Conservation (phyloP, 2,797 vertebrate genomes). For the Thaleichthys pacificus region DNA sequence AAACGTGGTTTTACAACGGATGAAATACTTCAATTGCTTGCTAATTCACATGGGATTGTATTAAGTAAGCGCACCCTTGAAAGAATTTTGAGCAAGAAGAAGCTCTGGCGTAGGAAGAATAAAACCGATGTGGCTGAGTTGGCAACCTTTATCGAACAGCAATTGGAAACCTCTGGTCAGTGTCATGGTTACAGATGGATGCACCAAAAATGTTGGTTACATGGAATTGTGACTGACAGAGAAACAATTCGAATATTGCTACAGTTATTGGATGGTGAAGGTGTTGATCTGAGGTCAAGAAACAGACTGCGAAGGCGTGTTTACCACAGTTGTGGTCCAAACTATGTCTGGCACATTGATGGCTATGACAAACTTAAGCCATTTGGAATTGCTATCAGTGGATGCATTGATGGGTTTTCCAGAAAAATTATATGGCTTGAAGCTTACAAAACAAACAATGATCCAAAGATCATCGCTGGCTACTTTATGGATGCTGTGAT, state of each 20-base stretch:
- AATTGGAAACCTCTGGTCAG: constrained; percentile 11
- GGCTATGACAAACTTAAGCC: too few relatives aligned
- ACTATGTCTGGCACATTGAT: too few relatives aligned
- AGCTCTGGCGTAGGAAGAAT: constrained; percentile 24
- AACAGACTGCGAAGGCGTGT: too few relatives aligned
- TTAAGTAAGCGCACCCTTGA: constrained; percentile 13
- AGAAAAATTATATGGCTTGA: constrained; percentile 38
- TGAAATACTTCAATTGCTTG: constrained; percentile 7
- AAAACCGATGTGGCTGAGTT: constrained; percentile 16
- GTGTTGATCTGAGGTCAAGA: too few relatives aligned
- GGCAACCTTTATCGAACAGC: constrained; percentile 11
- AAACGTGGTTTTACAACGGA: constrained; percentile 15
- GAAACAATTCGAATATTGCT: constrained; percentile 11
- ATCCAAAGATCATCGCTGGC: constrained; percentile 12
- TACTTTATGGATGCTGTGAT: constrained; percentile 2
- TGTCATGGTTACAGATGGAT: too few relatives aligned
- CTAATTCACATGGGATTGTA: constrained; percentile 19
- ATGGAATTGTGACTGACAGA: constrained; percentile 12
- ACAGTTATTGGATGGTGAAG: too few relatives aligned
- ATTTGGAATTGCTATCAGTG: too few relatives aligned
- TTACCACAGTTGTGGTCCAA: too few relatives aligned
- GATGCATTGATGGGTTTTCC: too few relatives aligned
- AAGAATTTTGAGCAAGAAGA: constrained; percentile 20
- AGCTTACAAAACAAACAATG: constrained; percentile 24
- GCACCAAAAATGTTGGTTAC: too few relatives aligned